Evolutionary conservation across 2,113 vertebrate species (phyloP), one percentile per base, ranked within the genome.

Genomic region (Artemisiospiza belli): DNA sequence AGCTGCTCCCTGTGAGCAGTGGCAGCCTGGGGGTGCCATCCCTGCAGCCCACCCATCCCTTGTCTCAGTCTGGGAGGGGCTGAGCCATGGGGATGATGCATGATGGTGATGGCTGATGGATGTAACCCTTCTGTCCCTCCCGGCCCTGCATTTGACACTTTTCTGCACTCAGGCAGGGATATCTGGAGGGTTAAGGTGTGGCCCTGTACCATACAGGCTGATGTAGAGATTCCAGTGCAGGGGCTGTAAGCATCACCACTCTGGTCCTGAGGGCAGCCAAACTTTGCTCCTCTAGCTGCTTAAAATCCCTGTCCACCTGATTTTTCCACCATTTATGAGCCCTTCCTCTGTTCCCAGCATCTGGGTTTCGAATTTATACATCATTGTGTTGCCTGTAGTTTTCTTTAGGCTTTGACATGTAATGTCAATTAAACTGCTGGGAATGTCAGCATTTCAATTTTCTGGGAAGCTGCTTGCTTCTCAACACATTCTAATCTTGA

Each of bases 361-460:
- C 31, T 68, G 46, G 20, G 2, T 44, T 95, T 72, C n/a, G 10
- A 61, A 63, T 54, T 83, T 44, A n/a, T 44, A 21, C 30, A 37
- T 54, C 18, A 20, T 5, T 61, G 35, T 58, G 77, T 84, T 76
- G 25, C 22, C 41, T 28, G 25, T 12, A 41, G 33, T 49, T 79
- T 66, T 82, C 41, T 94, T 85, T 76, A 69, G 27, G 16, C 25
- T 94, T 82, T 87, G 84, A 66, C n/a, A 35, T 12, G 16, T 51
- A 57, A 76, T 39, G 43, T 46, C 82, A 75, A n/a, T 79, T 75
- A 61, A 95, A 73, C 43, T 78, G 37, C 67, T 33, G 41, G 47
- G 57, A 87, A 87, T 59, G 68, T 46, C 49, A 87, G 47, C 77
- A 76, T 73, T 82, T 90, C 82, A 52, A 91, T 92, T 84, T 90